Evolutionary conservation across 1,140 invertebrate species (phyloP), one percentile per base, ranked within the genome.

Genomic region (Drosophila azteca): DNA sequence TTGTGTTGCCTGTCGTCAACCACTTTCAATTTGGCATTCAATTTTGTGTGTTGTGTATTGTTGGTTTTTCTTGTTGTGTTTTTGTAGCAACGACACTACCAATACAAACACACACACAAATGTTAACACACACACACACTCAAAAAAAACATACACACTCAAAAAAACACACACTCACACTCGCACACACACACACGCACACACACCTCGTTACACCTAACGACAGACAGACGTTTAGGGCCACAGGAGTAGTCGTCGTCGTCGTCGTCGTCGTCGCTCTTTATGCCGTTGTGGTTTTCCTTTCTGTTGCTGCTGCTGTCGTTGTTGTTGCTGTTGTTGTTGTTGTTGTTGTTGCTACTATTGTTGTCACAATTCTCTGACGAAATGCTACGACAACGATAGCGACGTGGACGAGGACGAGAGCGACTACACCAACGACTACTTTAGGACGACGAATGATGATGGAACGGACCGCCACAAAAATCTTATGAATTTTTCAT

Each of bases 401-500:
- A 39, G 1, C 35, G 35, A 39, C 11, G 24, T 24, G 24, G 24
- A 24, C 5, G 24, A 13, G 35, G 35, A 39, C 35, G 35, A 39
- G 35, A 4, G 13, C 35, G 35, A 39, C 60, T 49, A 65, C 64
- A 63, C 62, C n/a, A 50, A 77, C 50, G 50, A 52, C 29, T 39
- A 53, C 31, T 31, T 53, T 35, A 13, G 11, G 11, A 35, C 51
- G 29, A 41, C 45, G 51, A 53, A 53, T 53, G 13, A 57, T 66
- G 49, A 41, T 68, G 26, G 44, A 52, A 58, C 52, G 65, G 67
- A 49, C 67, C 35, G 35, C 35, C 35, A 39, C 35, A 11, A 49
- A 60, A 59, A 35, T 24, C 65, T 69, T 78, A 87, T 87, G 83
- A 87, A 87, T 87, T 87, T 87, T 87, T 87, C 78, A 87, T 87